Base-by-base conservation (phyloP, 1,140 invertebrate genomes). In the Dryas iulia region DNA sequence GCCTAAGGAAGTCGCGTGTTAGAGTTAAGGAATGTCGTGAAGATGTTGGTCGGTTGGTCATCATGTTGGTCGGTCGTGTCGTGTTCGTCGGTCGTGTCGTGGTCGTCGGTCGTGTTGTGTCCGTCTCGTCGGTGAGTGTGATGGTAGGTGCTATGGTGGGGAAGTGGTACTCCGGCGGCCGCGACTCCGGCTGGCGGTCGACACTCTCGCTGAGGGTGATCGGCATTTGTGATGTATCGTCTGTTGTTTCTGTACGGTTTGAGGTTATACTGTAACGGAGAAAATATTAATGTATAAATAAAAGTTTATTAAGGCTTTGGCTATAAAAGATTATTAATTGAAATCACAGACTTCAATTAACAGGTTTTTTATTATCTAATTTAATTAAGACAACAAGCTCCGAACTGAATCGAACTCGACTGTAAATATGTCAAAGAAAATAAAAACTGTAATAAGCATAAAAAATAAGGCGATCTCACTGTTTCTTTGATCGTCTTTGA, bases 121-220 rank as follows among this genome's bases (percentile, higher is more conserved):
- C 78, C 3, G 80, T 79, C 53, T 89, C 84, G 71, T 87, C 80
- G 3, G 80, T 76, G 61, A 85, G 30, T 0, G 78, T 81, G 60
- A 85, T 59, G 11, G 81, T 63, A 1, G 84, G 30, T 0, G 78
- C 80, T 59, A 85, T 59, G 11, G 81, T 63, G 1, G 84, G 79
- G 7, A 81, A 74, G 63, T 73, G 72, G 76, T 87, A 87, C 4
- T 84, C 64, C 0, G 84, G 83, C 6, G 83, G 84, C 8, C 78
- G 74, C 1, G 73, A 56, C 30, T 82, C 77, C 4, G 68, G 30
- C 6, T 74, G 69, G 0, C 86, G 76, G 33, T 89, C 88, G 5
- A 92, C 82, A 18, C 78, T 83, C 59, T 92, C 90, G 81, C 90
- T 92, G 3, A 92, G 72, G 21, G 90, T 89, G 71, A 90, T 87